Percentiles rank a stretch among this genome's conserved stretches.
Conservation (phyloP, 2,797 vertebrate genomes). For the Lacerta bilineata region DNA sequence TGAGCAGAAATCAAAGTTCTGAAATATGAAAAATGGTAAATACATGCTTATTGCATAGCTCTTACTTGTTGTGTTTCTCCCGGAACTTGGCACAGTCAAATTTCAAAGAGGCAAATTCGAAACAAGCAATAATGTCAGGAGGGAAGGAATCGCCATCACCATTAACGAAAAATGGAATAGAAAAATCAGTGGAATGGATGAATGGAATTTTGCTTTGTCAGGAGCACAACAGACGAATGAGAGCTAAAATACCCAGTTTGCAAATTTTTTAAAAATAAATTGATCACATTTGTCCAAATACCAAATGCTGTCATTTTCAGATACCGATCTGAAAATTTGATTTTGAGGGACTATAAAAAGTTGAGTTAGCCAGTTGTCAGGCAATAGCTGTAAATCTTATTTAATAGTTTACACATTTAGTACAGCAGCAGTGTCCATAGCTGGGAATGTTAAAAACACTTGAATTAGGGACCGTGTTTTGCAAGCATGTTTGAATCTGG, state of each 20-base stretch:
- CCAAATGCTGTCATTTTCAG: not conserved
- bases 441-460: not conserved
- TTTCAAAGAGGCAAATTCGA: not conserved
- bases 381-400: not conserved
- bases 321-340: not conserved
- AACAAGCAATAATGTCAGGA: not conserved
- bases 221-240: too few species aligned
- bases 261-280: too few species aligned
- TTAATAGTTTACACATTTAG: not conserved
- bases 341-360: not conserved
- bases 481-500: not conserved
- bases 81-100: not conserved
- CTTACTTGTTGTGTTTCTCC: not conserved
- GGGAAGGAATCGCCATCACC: not conserved
- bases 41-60: not conserved
- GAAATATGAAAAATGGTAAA: not conserved
- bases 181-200: not conserved
- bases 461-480: not conserved
- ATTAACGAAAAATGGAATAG: not conserved
- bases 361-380: not conserved
- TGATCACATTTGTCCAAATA: not conserved
- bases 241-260: not conserved
- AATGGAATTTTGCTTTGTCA: not conserved
- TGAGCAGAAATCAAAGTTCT: not conserved
- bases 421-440: not conserved